phyloP scores from a whole-genome alignment of 2,113 vertebrate genomes.

The Pterophyllum scalare region DNA sequence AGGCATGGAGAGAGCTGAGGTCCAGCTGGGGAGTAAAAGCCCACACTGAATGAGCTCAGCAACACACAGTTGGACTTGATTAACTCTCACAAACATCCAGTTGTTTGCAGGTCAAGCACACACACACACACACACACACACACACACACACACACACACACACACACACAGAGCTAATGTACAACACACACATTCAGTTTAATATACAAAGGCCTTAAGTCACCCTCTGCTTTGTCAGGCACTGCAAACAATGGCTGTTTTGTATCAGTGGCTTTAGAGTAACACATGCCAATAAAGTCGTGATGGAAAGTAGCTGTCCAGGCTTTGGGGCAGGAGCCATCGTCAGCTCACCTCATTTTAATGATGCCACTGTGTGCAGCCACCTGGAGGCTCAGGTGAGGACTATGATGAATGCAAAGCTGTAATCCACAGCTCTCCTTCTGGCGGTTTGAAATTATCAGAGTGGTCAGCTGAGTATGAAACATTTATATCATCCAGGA shows the following conservation, averaged over 20 bases:
- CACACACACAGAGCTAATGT: constrained; percentile 1
- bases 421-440: not conserved
- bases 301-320: constrained; percentile 41
- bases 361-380: not conserved
- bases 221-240: constrained; percentile 21
- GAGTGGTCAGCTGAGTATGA: not conserved
- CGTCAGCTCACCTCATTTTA: constrained; percentile 14
- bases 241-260: constrained; percentile 53
- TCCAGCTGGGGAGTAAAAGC: constrained; percentile 41
- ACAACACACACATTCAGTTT: constrained; percentile 20
- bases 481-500: not conserved
- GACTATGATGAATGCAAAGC: constrained; percentile 3
- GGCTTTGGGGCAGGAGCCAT: constrained; percentile 4
- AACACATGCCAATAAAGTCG: constrained; percentile 8
- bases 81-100: constrained; percentile 36
- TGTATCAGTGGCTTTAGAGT: constrained; percentile 40
- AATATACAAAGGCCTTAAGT: constrained; percentile 26
- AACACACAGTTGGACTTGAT: constrained; percentile 61
- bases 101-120: constrained; percentile 46
- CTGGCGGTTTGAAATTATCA: not conserved
- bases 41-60: constrained; percentile 47
- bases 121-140: not conserved
- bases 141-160: no score
- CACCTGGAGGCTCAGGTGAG: constrained; percentile 58
- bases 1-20: not conserved